Evolutionary conservation across 1,140 invertebrate species (phyloP).

Genomic region (Chelonus insularis): DNA sequence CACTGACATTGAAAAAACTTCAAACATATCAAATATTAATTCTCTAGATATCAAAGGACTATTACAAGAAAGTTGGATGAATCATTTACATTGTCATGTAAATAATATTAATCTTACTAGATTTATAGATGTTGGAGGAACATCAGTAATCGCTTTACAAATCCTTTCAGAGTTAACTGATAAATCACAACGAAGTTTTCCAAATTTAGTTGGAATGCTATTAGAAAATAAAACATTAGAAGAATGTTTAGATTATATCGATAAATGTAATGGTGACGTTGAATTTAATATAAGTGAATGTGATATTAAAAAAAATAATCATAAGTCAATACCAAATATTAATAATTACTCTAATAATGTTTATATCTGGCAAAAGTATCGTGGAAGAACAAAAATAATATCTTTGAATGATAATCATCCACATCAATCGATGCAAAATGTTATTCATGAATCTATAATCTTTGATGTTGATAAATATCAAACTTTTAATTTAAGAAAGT

Average conservation of each 20-base stretch:
- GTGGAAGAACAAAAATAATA: conserved; percentile 36
- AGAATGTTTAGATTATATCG: conserved; percentile 37
- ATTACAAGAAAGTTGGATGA: conserved; percentile 47
- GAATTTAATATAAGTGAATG: not conserved
- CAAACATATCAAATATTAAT: not conserved
- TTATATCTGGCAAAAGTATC: conserved; percentile 53
- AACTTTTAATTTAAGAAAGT: conserved; percentile 67
- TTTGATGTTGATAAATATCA: no score
- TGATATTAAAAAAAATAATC: not conserved
- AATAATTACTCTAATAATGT: not conserved
- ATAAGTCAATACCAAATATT: not conserved
- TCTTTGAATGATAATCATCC: not conserved
- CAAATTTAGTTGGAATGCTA: conserved; percentile 46
- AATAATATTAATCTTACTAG: conserved; percentile 36
- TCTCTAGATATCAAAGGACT: no score
- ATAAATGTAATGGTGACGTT: not conserved
- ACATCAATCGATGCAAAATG: not conserved
- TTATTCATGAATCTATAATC: no score
- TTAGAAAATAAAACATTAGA: conserved; percentile 42
- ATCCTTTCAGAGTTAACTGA: conserved; percentile 48
- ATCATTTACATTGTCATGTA: conserved; percentile 32
- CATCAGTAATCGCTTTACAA: conserved; percentile 56
- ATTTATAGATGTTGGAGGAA: conserved; percentile 60
- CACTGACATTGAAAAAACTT: not conserved
- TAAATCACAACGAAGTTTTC: conserved; percentile 38